Evolutionary conservation across 2,113 vertebrate species (phyloP).

Genomic region (Orientallactaga bullata): DNA sequence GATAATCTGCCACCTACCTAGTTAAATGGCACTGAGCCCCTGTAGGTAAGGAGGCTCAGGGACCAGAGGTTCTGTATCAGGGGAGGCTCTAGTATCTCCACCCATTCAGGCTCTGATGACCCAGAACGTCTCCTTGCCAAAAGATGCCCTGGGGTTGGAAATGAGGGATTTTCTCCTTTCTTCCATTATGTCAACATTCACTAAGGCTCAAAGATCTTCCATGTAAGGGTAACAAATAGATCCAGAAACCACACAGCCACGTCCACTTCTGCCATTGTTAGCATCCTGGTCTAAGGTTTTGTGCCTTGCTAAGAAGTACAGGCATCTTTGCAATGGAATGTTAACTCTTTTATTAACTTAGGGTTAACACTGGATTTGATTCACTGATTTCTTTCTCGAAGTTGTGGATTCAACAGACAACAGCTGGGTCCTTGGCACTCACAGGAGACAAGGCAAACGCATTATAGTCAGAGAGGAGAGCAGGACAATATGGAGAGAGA

Average conservation of each 20-base stretch:
- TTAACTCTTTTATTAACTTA: constrained; percentile 88
- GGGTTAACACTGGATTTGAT: constrained; percentile 81
- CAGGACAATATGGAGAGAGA: constrained; percentile 33
- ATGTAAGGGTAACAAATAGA: neutral
- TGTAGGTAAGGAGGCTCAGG: neutral
- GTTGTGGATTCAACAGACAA: constrained; percentile 70
- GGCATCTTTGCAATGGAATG: constrained; percentile 71
- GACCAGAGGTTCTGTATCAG: neutral
- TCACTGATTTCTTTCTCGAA: constrained; percentile 57
- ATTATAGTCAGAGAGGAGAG: constrained; percentile 27
- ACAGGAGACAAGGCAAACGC: constrained; percentile 65
- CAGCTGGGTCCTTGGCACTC: constrained; percentile 62
- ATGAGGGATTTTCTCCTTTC: neutral
- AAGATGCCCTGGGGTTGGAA: neutral
- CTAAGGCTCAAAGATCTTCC: neutral
- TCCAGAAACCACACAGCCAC: neutral
- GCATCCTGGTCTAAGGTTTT: neutral
- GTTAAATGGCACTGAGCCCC: neutral
- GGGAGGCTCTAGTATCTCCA: neutral
- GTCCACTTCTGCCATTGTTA: neutral
- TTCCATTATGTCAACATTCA: neutral
- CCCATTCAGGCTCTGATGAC: neutral
- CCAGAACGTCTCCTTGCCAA: neutral
- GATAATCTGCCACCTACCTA: neutral
- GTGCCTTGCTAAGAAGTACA: constrained; percentile 74